phyloP scores from a whole-genome alignment of 2,888 invertebrate genomes.

The Polyommatus iphigenia region DNA sequence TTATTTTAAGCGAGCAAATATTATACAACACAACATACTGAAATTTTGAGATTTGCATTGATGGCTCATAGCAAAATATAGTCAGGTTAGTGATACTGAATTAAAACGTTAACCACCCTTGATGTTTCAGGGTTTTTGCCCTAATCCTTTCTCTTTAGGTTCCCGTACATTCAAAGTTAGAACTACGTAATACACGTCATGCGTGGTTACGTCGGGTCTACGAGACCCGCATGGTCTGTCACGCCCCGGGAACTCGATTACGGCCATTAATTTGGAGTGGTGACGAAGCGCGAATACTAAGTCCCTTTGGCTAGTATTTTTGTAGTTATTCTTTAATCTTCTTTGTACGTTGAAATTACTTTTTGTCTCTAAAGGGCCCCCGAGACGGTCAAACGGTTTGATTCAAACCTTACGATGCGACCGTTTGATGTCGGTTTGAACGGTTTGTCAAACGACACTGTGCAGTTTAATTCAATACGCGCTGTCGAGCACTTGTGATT shows the following conservation, averaged over 20 bases:
- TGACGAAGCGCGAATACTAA: background rate
- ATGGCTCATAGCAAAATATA: background rate
- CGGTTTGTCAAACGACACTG: no score
- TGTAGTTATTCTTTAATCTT: background rate
- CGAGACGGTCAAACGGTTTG: no score
- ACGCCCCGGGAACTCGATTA: background rate
- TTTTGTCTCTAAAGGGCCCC: no score
- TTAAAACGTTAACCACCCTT: background rate
- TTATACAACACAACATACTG: no score
- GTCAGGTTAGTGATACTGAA: background rate
- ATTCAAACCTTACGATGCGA: no score
- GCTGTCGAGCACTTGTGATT: no score
- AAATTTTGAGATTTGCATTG: background rate
- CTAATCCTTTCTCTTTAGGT: background rate
- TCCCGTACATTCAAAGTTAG: background rate
- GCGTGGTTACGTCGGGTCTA: background rate
- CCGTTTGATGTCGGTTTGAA: no score
- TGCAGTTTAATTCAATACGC: no score
- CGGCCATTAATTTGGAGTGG: background rate
- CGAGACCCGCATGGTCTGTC: background rate
- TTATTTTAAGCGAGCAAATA: no score
- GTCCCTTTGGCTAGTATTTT: background rate
- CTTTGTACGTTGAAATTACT: no score
- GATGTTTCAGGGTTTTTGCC: background rate
- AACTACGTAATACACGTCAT: constrained; percentile 3